Base-by-base conservation (phyloP, 2,888 invertebrate genomes). In the Cheilosia pagana region DNA sequence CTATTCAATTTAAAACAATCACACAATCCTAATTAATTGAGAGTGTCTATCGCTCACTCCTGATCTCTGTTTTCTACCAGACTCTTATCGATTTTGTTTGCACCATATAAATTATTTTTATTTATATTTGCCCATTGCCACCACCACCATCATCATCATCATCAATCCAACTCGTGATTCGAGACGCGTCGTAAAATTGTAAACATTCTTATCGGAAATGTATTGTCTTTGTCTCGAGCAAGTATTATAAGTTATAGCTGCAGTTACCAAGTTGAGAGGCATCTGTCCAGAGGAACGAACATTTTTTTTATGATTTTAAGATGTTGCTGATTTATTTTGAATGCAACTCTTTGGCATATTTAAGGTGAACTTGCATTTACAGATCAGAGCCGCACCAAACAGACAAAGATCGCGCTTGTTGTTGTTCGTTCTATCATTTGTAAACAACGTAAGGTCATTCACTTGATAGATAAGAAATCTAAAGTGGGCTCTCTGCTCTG, bases 81-180 rank as follows among this genome's bases (percentile, higher is more conserved):
- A 2, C 62, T 35, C 68, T 77, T 77, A 70, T 77, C 77, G 77
- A 77, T 77, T 70, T 31, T 77, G 48, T 77, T 77, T 77, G 68
- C 77, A 77, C 68, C 77, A 77, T 53, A 77, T 53, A 68, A 19
- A 41, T 71, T 71, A 25, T 68, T 77, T 72, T 52, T 65, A 53
- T 78, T 65, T 65, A 65, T 79, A 72, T 72, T 79, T 72, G 52
- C 62, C 48, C 60, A 76, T 68, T 76, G 52, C 60, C 53, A 68
- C 23, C 55, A 39, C 19, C 57, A 70, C 55, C 52, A 71, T 41
- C 59, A 67, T 79, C 67, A 62, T 50, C 39, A 81, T 68, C 81
- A 81, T 39, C 74, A 74, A 50, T 68, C 48, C 62, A 62, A 68
- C 81, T 81, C 81, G 81, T 81, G 81, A 81, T 81, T 74, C 62